A percentile compares a stretch with the other conserved stretches of the same genome.
phyloP scores from a whole-genome alignment of 2,113 vertebrate species.

The Anoura caudifer region DNA sequence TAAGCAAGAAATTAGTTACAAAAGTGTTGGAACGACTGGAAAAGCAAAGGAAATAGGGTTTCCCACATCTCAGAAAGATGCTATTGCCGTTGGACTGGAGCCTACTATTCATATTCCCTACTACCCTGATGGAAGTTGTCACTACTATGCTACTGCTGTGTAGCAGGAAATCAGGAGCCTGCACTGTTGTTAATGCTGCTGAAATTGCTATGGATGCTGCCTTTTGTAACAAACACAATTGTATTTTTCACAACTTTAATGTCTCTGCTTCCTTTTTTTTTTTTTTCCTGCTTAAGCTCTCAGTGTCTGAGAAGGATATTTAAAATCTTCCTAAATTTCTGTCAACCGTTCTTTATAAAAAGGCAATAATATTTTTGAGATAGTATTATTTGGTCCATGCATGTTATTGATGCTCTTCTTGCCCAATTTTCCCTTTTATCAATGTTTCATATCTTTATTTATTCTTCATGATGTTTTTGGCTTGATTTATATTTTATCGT shows the following conservation, averaged over 20 bases:
- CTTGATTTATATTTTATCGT: not conserved
- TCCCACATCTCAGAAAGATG: not conserved
- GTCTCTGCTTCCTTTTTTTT: not conserved
- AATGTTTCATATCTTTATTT: not conserved
- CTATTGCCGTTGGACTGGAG: not conserved
- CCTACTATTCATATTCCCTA: not conserved
- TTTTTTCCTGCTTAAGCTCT: not conserved
- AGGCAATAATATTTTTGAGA: not conserved
- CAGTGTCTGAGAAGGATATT: not conserved
- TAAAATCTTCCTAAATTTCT: not conserved
- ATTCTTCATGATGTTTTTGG: not conserved
- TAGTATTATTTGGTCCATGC: not conserved
- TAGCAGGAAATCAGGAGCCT: not conserved
- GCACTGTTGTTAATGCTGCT: not conserved
- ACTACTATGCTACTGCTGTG: not conserved
- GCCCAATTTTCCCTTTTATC: not conserved
- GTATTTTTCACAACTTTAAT: not conserved
- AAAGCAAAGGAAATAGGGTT: not conserved
- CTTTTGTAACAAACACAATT: not conserved
- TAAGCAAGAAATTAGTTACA: not conserved
- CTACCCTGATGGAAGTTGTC: not conserved
- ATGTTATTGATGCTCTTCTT: not conserved
- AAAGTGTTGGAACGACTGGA: not conserved
- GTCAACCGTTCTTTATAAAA: not conserved
- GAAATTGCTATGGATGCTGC: not conserved